These are phyloP conservation scores for Arnoldichthys spilopterus DNA, from an alignment of 2,797 vertebrate genomes.

Conservation along the genomic window DNA sequence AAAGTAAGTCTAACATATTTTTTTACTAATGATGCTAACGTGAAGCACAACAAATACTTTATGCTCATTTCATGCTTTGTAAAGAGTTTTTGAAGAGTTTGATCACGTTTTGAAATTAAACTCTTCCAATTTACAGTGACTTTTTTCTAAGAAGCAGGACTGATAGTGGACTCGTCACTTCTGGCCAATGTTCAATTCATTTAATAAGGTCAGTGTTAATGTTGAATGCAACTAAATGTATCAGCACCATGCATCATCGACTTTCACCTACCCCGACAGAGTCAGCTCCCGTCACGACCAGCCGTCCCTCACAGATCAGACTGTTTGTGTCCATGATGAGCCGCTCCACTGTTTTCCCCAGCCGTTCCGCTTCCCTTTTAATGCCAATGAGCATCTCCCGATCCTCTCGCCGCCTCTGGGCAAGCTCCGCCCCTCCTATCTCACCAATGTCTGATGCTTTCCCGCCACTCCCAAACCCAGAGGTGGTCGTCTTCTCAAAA, in stretches of 20 bases:
- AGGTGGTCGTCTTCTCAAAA: slow-evolving; percentile 86
- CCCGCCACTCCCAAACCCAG: slow-evolving; percentile 85
- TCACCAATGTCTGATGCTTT: slow-evolving; percentile 85
- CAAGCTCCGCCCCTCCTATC: slow-evolving; percentile 68
- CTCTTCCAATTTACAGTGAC: too few relatives aligned
- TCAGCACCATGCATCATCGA: background rate
- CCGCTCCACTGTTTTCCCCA: slow-evolving; percentile 87
- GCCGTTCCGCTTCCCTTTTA: slow-evolving; percentile 86
- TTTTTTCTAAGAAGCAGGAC: too few relatives aligned
- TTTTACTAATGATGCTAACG: too few relatives aligned
- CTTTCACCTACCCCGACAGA: slow-evolving; percentile 58
- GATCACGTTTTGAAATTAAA: too few relatives aligned
- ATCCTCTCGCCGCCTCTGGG: slow-evolving; percentile 82
- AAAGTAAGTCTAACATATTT: too few relatives aligned
- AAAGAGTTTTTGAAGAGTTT: too few relatives aligned
- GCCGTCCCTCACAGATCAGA: slow-evolving; percentile 81
- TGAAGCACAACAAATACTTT: too few relatives aligned
- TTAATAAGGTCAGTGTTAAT: too few relatives aligned
- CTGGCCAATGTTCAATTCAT: too few relatives aligned
- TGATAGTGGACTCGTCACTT: too few relatives aligned
- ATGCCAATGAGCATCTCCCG: slow-evolving; percentile 83
- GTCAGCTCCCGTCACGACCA: slow-evolving; percentile 77
- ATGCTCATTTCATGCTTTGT: too few relatives aligned
- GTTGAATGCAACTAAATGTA: too few relatives aligned
- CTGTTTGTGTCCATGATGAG: slow-evolving; percentile 91